phyloP scores from a whole-genome alignment of 2,888 invertebrate genomes.

The Patella ulyssiponensis region DNA sequence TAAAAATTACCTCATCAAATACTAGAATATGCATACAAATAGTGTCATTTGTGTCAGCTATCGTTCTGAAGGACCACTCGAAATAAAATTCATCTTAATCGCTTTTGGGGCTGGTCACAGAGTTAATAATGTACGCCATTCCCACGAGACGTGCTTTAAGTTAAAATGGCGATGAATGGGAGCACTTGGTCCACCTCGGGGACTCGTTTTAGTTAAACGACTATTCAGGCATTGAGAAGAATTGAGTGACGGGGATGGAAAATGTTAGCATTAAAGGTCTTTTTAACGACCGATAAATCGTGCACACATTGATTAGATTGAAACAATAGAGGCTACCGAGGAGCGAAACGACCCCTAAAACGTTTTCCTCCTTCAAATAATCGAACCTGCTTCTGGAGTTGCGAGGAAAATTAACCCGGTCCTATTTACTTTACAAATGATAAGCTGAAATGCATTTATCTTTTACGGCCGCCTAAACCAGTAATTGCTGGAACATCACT shows the following conservation, averaged over 20 bases:
- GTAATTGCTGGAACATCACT: background rate
- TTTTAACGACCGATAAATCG: conserved; percentile 9
- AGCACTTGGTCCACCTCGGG: background rate
- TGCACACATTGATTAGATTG: conserved; percentile 3
- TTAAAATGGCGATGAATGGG: background rate
- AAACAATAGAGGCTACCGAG: background rate
- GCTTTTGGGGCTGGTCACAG: background rate
- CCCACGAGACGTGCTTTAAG: background rate
- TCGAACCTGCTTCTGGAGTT: too few species aligned
- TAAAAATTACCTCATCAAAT: too few species aligned
- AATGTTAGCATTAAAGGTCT: conserved; percentile 12
- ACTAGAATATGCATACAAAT: conserved; percentile 4
- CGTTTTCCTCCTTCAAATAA: too few species aligned
- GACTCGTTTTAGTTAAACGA: conserved; percentile 5
- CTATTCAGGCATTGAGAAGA: conserved; percentile 4
- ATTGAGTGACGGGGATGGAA: conserved; percentile 2
- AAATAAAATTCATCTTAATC: conserved; percentile 9
- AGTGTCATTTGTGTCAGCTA: background rate
- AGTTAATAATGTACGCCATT: background rate
- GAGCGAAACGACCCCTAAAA: too few species aligned
- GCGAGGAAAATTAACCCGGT: too few species aligned
- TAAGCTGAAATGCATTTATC: background rate
- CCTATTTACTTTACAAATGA: background rate
- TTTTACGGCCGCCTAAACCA: background rate
- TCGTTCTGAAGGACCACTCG: background rate